Conservation (phyloP, 1,140 invertebrate species). For the Gryon sp. region DNA sequence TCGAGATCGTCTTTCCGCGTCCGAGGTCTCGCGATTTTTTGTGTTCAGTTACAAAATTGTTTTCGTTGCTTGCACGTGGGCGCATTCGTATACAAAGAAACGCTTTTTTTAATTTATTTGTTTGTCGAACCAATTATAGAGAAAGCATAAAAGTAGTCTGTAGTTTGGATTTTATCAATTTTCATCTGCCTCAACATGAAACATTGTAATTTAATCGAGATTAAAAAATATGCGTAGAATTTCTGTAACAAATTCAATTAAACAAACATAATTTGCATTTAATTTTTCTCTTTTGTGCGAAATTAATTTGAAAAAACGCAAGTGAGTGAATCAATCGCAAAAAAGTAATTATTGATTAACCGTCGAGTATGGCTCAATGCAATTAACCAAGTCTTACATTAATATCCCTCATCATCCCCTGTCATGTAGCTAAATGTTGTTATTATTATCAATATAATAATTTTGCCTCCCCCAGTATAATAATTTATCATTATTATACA, state of each 20-base stretch:
- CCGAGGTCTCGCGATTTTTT: not conserved
- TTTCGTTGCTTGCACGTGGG: not conserved
- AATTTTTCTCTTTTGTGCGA: conserved; percentile 21
- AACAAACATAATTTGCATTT: conserved; percentile 37
- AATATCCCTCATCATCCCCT: too few species aligned
- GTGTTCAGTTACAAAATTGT: not conserved
- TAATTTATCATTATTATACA: too few species aligned
- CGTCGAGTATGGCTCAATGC: conserved; percentile 17
- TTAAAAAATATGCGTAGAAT: conserved; percentile 35
- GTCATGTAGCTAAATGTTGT: too few species aligned
- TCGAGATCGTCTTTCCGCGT: conserved; percentile 2
- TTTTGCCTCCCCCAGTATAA: too few species aligned
- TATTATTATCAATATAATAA: too few species aligned
- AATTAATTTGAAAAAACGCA: conserved; percentile 21
- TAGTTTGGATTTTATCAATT: conserved; percentile 32
- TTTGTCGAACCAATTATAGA: conserved; percentile 15
- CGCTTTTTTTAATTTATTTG: not conserved
- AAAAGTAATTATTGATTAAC: conserved; percentile 32
- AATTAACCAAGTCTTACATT: conserved; percentile 34
- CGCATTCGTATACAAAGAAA: conserved; percentile 1
- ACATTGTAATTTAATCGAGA: conserved; percentile 38
- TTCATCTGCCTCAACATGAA: conserved; percentile 12
- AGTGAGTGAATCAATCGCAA: conserved; percentile 5
- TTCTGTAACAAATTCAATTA: conserved; percentile 34
- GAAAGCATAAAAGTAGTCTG: conserved; percentile 13